Percentiles rank a stretch among this genome's conserved stretches.
phyloP scores from a whole-genome alignment of 1,140 invertebrate species.

The Apis florea region DNA sequence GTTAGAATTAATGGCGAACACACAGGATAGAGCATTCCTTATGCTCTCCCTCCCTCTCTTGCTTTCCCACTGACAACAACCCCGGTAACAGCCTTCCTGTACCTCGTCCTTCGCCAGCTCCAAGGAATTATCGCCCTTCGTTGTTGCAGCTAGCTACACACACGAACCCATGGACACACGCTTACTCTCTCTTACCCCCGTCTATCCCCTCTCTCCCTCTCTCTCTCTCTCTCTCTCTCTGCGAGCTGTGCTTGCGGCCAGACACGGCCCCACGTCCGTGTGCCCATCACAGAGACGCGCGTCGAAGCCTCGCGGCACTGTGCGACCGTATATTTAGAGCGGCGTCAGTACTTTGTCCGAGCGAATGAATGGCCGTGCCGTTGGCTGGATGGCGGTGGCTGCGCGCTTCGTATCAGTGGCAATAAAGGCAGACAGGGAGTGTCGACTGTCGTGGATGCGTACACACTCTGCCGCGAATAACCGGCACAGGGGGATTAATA shows the following conservation, averaged over 20 bases:
- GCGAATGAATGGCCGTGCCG: conserved; percentile 68
- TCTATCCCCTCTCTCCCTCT: not conserved
- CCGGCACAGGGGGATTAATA: conserved; percentile 50
- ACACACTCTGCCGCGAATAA: conserved; percentile 23
- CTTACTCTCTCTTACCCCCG: not conserved
- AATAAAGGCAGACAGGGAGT: conserved; percentile 61
- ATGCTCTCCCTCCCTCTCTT: conserved; percentile 26
- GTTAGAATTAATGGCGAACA: conserved; percentile 59
- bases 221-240: not conserved
- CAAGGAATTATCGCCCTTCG: conserved; percentile 61
- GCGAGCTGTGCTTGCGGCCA: not conserved
- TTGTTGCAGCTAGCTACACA: conserved; percentile 9
- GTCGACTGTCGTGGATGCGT: conserved; percentile 40
- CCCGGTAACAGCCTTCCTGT: conserved; percentile 62
- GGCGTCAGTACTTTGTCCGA: conserved; percentile 73
- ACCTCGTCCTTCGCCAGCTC: conserved; percentile 52
- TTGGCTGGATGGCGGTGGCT: conserved; percentile 52
- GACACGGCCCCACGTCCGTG: not conserved
- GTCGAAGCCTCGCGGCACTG: conserved; percentile 43
- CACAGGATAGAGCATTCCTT: conserved; percentile 56
- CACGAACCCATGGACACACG: not conserved
- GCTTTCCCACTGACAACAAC: conserved; percentile 57
- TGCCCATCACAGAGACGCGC: not conserved
- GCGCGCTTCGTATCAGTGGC: conserved; percentile 50
- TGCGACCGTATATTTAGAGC: conserved; percentile 71